Evolutionary conservation across 1,140 invertebrate genomes (phyloP).

Genomic region (Radopholus similis): DNA sequence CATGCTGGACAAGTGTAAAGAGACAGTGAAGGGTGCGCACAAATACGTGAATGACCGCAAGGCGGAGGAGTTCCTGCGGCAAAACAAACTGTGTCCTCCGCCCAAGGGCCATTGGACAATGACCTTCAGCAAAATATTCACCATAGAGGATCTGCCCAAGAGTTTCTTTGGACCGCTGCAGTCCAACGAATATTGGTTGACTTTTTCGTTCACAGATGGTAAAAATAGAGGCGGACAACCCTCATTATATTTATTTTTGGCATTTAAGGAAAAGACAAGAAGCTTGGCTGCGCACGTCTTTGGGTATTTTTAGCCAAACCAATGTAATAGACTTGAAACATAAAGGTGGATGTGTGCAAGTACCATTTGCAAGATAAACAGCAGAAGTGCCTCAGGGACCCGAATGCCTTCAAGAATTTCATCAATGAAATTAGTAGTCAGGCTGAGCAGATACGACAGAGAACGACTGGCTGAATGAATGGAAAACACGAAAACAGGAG

Average conservation of each 20-base stretch:
- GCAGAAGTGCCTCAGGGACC: slow-evolving; percentile 55
- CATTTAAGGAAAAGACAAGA: slow-evolving; percentile 27
- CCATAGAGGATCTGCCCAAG: slow-evolving; percentile 57
- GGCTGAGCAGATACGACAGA: slow-evolving; percentile 54
- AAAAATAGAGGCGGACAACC: too few relatives aligned
- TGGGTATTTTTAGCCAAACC: too few relatives aligned
- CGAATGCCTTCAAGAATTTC: slow-evolving; percentile 59
- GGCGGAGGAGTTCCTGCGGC: slow-evolving; percentile 46
- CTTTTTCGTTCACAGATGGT: slow-evolving; percentile 60
- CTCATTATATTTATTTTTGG: background rate
- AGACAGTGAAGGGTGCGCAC: slow-evolving; percentile 58
- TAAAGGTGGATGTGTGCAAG: slow-evolving; percentile 26
- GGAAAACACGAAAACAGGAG: background rate
- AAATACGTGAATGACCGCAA: slow-evolving; percentile 55
- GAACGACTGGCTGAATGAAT: slow-evolving; percentile 8
- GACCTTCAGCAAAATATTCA: slow-evolving; percentile 60
- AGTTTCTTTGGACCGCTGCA: slow-evolving; percentile 60
- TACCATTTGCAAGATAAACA: slow-evolving; percentile 60
- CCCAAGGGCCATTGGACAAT: slow-evolving; percentile 60
- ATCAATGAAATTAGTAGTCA: slow-evolving; percentile 58
- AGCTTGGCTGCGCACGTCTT: slow-evolving; percentile 55
- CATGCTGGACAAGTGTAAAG: slow-evolving; percentile 59
- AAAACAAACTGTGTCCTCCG: slow-evolving; percentile 54
- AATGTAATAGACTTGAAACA: too few relatives aligned
- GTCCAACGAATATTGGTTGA: slow-evolving; percentile 60